Conservation (phyloP, 92 coral and sea anemone genomes). For the Pocillopora grandis region DNA sequence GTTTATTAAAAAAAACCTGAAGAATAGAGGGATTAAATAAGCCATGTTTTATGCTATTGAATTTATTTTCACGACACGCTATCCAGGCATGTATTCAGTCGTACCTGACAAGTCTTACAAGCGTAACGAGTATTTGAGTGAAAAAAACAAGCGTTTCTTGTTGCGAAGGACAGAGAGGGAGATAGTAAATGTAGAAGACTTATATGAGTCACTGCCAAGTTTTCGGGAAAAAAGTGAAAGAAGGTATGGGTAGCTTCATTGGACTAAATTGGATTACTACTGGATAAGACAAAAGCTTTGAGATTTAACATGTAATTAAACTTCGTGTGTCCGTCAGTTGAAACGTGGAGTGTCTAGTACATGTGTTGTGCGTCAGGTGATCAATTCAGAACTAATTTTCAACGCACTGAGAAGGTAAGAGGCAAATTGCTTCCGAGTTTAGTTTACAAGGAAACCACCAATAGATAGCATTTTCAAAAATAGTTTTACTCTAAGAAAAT, state of each 20-base stretch:
- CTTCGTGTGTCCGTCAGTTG: neutral
- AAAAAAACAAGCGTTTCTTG: too few species aligned
- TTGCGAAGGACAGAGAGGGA: too few species aligned
- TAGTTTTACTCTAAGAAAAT: too few species aligned
- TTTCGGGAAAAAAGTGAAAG: too few species aligned
- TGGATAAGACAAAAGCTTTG: neutral
- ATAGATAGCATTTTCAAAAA: too few species aligned
- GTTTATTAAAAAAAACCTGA: conserved; percentile 22
- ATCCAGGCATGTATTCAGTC: conserved; percentile 24
- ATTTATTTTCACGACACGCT: neutral
- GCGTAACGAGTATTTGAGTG: too few species aligned
- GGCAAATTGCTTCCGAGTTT: neutral
- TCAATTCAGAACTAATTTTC: neutral
- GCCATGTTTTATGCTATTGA: conserved; percentile 22
- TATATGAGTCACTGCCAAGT: too few species aligned
- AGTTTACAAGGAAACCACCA: neutral
- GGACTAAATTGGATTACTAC: too few species aligned
- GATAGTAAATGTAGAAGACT: too few species aligned
- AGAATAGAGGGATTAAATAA: conserved; percentile 29
- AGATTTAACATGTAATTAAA: neutral
- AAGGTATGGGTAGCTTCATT: too few species aligned
- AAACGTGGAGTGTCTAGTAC: neutral
- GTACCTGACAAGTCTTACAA: neutral
- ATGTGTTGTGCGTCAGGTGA: too few species aligned
- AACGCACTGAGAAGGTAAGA: too few species aligned